Conservation (phyloP, 2,797 vertebrate species). For the Chloroceryle amazona region DNA sequence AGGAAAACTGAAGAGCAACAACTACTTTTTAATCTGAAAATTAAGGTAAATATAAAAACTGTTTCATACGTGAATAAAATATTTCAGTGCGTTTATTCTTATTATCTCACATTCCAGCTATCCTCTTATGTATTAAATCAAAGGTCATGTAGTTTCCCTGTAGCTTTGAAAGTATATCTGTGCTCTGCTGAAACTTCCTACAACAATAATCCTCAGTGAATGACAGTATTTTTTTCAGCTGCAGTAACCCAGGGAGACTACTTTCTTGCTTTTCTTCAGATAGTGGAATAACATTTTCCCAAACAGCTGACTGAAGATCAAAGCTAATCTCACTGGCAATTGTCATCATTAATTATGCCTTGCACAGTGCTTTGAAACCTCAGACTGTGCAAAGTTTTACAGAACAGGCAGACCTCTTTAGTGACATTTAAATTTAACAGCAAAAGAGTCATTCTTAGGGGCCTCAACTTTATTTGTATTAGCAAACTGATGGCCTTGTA, state of each 20-base stretch:
- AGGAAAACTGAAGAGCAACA: not conserved
- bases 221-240: not conserved
- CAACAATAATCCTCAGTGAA: not conserved
- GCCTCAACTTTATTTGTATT: not conserved
- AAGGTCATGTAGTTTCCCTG: conserved; percentile 34
- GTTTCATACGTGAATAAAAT: not conserved
- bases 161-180: not conserved
- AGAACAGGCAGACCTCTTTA: not conserved
- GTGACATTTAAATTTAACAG: not conserved
- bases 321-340: not conserved
- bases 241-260: not conserved
- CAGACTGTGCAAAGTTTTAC: not conserved
- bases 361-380: not conserved
- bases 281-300: not conserved
- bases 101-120: conserved; percentile 36
- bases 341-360: not conserved
- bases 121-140: conserved; percentile 13
- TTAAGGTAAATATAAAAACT: not conserved
- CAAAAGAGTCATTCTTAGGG: not conserved
- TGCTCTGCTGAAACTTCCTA: not conserved
- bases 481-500: not conserved
- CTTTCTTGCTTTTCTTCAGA: not conserved
- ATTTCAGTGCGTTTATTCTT: not conserved
- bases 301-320: not conserved
- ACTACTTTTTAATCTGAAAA: not conserved